These are phyloP conservation scores for Himalopsyche japonica DNA, from an alignment of 2,888 invertebrate species.

Conservation along the genomic window DNA sequence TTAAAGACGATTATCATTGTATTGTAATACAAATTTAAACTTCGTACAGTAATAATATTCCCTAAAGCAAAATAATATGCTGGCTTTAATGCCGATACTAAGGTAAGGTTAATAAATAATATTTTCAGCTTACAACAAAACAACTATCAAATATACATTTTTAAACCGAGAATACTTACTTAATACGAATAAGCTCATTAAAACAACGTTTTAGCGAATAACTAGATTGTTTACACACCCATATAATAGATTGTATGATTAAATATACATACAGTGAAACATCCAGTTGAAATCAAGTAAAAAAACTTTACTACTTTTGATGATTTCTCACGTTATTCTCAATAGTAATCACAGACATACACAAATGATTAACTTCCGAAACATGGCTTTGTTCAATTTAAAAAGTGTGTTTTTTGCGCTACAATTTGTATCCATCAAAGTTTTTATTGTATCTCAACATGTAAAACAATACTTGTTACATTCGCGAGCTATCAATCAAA, in stretches of 20 bases:
- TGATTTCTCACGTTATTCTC: not conserved
- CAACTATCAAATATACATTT: too few species aligned
- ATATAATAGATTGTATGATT: too few species aligned
- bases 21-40: not conserved
- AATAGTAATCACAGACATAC: not conserved
- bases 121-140: too few species aligned
- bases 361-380: not conserved
- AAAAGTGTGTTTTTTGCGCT: not conserved
- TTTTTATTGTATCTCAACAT: not conserved
- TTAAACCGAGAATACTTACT: not conserved
- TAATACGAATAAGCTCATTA: not conserved
- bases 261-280: too few species aligned
- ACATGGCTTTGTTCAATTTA: not conserved
- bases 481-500: not conserved
- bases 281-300: too few species aligned
- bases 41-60: not conserved
- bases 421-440: not conserved
- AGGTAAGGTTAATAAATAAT: not conserved
- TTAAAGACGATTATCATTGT: not conserved
- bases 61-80: not conserved
- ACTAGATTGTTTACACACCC: too few species aligned
- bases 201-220: not conserved
- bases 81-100: not conserved
- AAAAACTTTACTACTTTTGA: not conserved
- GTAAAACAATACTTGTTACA: not conserved